These are phyloP conservation scores for Gavia stellata DNA, from an alignment of 2,113 vertebrate genomes.

Conservation along the genomic window DNA sequence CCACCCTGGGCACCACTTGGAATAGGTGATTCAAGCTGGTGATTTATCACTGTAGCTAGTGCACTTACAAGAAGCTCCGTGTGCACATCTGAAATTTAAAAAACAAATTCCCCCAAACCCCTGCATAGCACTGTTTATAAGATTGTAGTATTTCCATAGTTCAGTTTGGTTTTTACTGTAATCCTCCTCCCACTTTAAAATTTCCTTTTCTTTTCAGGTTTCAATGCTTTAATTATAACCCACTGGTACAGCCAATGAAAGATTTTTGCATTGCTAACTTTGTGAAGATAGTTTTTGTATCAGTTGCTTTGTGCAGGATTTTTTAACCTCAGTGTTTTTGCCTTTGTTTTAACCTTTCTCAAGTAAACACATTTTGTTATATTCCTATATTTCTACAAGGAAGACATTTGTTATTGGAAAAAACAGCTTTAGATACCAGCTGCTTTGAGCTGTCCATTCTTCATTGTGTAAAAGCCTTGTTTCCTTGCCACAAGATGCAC, in stretches of 20 bases:
- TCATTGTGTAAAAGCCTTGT: neutral
- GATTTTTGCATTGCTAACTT: neutral
- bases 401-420: neutral
- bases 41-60: neutral
- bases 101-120: accelerated
- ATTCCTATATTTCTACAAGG: neutral
- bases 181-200: neutral
- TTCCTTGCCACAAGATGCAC: neutral
- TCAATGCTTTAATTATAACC: neutral
- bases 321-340: neutral
- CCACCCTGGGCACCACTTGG: neutral
- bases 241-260: neutral
- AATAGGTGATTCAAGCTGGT: neutral
- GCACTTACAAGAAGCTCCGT: neutral
- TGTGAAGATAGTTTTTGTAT: neutral
- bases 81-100: neutral
- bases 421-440: neutral
- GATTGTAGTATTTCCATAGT: neutral
- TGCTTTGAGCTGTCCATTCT: neutral
- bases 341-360: neutral
- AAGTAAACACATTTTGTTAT: neutral
- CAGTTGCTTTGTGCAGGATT: neutral
- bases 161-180: neutral
- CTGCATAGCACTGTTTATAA: neutral
- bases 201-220: neutral